These are phyloP conservation scores for Cerceris ruficornis DNA, from an alignment of 2,888 invertebrate genomes.

Conservation along the genomic window DNA sequence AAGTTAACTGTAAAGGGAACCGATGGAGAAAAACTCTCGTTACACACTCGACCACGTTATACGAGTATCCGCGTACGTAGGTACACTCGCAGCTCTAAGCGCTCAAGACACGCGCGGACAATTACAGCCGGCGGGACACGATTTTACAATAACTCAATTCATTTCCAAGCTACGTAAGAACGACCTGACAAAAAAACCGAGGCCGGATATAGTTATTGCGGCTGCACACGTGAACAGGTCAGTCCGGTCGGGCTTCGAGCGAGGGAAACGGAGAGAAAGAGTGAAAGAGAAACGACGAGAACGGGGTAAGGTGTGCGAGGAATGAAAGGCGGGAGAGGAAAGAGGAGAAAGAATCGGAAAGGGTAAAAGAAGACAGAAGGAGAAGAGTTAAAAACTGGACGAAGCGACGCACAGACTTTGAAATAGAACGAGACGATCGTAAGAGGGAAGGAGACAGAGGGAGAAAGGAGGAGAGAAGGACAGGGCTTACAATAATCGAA, in stretches of 20 bases:
- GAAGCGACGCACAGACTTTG: conserved; percentile 12
- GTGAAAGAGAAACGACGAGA: conserved; percentile 10
- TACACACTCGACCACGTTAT: conserved; percentile 9
- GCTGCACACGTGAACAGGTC: conserved; percentile 73
- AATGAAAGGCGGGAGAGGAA: conserved; percentile 31
- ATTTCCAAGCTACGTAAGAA: conserved; percentile 62
- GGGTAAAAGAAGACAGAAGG: conserved; percentile 15
- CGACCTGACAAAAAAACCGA: conserved; percentile 51
- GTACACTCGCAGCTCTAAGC: conserved; percentile 3
- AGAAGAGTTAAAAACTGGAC: conserved; percentile 15
- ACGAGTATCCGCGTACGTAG: background rate
- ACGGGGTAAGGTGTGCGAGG: background rate
- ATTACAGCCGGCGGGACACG: conserved; percentile 54
- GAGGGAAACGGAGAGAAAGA: conserved; percentile 40
- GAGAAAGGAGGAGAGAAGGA: conserved; percentile 2
- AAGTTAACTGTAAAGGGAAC: conserved; percentile 18
- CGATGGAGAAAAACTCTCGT: conserved; percentile 32
- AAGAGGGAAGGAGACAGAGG: conserved; percentile 8
- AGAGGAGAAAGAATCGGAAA: conserved; percentile 10
- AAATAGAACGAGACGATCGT: conserved; percentile 2
- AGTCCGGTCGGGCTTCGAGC: conserved; percentile 64
- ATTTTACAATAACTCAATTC: conserved; percentile 68
- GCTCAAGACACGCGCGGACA: conserved; percentile 53
- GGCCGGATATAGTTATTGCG: conserved; percentile 68
- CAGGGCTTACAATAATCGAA: conserved; percentile 61